These are phyloP conservation scores for Eulithis prunata DNA, from an alignment of 2,888 invertebrate species.

Conservation along the genomic window DNA sequence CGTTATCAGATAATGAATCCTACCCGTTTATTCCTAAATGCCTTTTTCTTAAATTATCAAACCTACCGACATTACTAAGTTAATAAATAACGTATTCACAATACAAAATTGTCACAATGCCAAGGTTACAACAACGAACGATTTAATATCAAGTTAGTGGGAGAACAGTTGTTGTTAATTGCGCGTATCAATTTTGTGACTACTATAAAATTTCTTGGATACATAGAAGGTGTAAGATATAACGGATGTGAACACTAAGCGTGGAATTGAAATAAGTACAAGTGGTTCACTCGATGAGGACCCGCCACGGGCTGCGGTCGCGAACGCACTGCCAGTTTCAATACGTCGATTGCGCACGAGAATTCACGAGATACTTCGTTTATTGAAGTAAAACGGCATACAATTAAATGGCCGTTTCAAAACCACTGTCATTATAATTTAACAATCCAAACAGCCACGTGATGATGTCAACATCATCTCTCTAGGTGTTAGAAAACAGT, in stretches of 20 bases:
- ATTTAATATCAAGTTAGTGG: slow-evolving; percentile 6
- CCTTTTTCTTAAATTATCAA: slow-evolving; percentile 4
- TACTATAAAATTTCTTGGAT: slow-evolving; percentile 13
- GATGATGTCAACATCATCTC: slow-evolving; percentile 38
- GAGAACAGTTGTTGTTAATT: not conserved
- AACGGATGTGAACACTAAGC: slow-evolving; percentile 14
- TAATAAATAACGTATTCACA: slow-evolving; percentile 28
- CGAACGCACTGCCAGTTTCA: slow-evolving; percentile 68
- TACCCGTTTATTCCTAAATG: slow-evolving; percentile 3
- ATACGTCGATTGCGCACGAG: slow-evolving; percentile 59
- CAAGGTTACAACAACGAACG: slow-evolving; percentile 29
- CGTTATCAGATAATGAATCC: slow-evolving; percentile 12
- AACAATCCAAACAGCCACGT: slow-evolving; percentile 61
- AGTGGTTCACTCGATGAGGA: slow-evolving; percentile 52
- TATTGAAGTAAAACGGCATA: slow-evolving; percentile 59
- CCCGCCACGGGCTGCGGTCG: slow-evolving; percentile 69
- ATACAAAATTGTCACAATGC: slow-evolving; percentile 25
- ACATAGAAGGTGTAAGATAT: slow-evolving; percentile 36
- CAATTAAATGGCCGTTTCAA: slow-evolving; percentile 62
- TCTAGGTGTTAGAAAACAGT: not conserved
- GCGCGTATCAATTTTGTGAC: slow-evolving; percentile 16
- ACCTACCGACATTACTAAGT: slow-evolving; percentile 17
- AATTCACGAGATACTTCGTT: slow-evolving; percentile 58
- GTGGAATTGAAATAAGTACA: slow-evolving; percentile 28
- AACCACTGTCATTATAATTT: slow-evolving; percentile 57